phyloP scores from a whole-genome alignment of 2,113 vertebrate genomes.

The Pholis gunnellus region DNA sequence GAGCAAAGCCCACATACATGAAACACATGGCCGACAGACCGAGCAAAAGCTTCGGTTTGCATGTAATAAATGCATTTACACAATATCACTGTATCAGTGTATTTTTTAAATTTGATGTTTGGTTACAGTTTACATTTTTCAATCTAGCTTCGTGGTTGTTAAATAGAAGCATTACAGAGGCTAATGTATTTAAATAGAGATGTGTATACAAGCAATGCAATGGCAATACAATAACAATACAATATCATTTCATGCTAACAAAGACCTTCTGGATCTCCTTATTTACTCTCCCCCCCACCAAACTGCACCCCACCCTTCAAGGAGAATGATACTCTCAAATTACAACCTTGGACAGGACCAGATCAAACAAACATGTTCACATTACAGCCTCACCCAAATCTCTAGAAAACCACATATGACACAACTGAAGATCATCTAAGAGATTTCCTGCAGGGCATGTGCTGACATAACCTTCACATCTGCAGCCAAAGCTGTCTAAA shows the following conservation, averaged over 20 bases:
- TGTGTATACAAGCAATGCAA: not conserved
- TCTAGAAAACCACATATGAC: constrained; percentile 39
- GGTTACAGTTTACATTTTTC: not conserved
- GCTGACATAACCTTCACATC: constrained; percentile 52
- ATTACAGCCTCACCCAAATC: constrained; percentile 38
- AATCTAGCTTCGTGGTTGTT: not conserved
- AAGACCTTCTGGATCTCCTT: constrained; percentile 12
- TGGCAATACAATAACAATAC: not conserved
- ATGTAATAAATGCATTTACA: constrained; percentile 19
- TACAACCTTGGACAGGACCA: constrained; percentile 25
- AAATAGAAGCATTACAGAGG: not conserved
- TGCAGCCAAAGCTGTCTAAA: constrained; percentile 40
- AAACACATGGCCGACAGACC: constrained; percentile 62
- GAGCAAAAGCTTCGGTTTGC: not conserved
- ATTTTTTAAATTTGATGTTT: not conserved
- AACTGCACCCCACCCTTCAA: constrained; percentile 21
- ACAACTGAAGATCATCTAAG: constrained; percentile 44
- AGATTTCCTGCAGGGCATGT: constrained; percentile 45
- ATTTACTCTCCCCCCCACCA: not conserved
- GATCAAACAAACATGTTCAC: constrained; percentile 27
- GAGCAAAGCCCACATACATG: constrained; percentile 40
- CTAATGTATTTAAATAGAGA: not conserved
- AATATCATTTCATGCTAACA: not conserved
- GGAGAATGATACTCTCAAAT: constrained; percentile 33
- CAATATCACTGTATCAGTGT: not conserved